Percentiles rank a stretch among this genome's conserved stretches.
These are phyloP conservation scores for Catajapyx aquilonaris DNA, from an alignment of 1,140 invertebrate species.

Conservation along the genomic window DNA sequence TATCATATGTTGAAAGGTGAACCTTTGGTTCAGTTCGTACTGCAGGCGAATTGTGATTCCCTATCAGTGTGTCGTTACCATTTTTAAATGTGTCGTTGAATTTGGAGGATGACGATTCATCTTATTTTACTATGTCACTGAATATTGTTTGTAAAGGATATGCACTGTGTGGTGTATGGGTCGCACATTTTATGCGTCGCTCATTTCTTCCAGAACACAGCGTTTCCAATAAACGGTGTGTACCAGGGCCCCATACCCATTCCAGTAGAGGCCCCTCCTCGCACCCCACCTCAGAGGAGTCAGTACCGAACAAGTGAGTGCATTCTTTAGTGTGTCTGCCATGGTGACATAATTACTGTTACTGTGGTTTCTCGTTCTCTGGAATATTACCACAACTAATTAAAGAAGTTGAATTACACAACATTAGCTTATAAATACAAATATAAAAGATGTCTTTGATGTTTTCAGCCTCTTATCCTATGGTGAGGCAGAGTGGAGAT, in stretches of 20 bases:
- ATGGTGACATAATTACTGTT: constrained; percentile 2
- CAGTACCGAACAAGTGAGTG: neutral
- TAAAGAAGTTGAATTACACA: neutral
- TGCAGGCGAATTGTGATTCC: too few relatives aligned
- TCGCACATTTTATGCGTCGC: too few relatives aligned
- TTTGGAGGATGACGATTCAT: too few relatives aligned
- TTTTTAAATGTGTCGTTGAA: too few relatives aligned
- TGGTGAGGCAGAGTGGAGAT: neutral
- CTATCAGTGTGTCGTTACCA: too few relatives aligned
- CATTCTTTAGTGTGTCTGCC: constrained; percentile 3
- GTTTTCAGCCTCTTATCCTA: neutral
- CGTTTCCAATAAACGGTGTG: constrained; percentile 65
- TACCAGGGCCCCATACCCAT: constrained; percentile 35
- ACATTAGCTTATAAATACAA: neutral
- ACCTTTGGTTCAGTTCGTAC: too few relatives aligned
- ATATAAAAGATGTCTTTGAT: neutral
- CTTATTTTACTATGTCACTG: too few relatives aligned
- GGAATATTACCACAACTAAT: neutral
- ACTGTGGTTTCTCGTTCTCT: neutral
- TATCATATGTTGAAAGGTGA: too few relatives aligned
- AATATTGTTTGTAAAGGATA: too few relatives aligned
- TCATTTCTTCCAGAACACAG: constrained; percentile 46
- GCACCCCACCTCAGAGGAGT: too few relatives aligned
- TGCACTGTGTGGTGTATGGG: too few relatives aligned
- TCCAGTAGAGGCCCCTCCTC: neutral